These are phyloP conservation scores for Oreochromis tanganicae DNA, from an alignment of 2,113 vertebrate genomes.

Conservation along the genomic window DNA sequence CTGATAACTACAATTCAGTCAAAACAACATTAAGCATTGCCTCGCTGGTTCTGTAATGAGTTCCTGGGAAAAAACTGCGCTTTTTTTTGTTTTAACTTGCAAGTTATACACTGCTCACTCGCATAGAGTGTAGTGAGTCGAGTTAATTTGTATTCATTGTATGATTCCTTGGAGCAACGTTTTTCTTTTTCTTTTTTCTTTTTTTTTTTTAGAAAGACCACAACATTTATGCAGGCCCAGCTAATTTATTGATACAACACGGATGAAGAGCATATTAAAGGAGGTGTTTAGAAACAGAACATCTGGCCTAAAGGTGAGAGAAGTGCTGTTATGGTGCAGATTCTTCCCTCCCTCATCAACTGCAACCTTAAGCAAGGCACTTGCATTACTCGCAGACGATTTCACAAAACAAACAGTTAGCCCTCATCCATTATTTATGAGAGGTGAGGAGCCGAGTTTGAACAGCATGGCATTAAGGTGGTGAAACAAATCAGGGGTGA, in stretches of 20 bases:
- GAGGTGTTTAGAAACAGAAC: not conserved
- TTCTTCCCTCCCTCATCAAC: not conserved
- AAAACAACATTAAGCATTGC: conserved; percentile 44
- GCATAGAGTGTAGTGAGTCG: not conserved
- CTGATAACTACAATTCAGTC: conserved; percentile 58
- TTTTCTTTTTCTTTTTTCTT: not conserved
- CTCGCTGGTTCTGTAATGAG: conserved; percentile 28
- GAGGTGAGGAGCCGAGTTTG: conserved; percentile 6
- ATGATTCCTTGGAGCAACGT: not conserved
- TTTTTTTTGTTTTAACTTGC: not conserved
- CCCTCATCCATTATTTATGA: conserved; percentile 38
- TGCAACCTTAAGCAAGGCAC: conserved; percentile 26
- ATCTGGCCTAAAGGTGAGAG: conserved; percentile 4
- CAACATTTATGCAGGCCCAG: not conserved
- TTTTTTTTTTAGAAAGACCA: not conserved
- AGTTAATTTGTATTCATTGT: conserved; percentile 25
- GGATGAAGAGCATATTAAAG: not conserved
- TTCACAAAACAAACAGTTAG: conserved; percentile 41
- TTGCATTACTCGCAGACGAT: not conserved
- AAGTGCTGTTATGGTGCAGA: not conserved
- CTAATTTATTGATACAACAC: not conserved
- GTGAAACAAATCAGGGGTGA: conserved; percentile 7
- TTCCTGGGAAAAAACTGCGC: not conserved
- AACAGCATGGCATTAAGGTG: not conserved
- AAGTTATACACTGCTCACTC: not conserved